phyloP scores from a whole-genome alignment of 53 echinoderm and acorn worm species.

The Arbacia lixula region DNA sequence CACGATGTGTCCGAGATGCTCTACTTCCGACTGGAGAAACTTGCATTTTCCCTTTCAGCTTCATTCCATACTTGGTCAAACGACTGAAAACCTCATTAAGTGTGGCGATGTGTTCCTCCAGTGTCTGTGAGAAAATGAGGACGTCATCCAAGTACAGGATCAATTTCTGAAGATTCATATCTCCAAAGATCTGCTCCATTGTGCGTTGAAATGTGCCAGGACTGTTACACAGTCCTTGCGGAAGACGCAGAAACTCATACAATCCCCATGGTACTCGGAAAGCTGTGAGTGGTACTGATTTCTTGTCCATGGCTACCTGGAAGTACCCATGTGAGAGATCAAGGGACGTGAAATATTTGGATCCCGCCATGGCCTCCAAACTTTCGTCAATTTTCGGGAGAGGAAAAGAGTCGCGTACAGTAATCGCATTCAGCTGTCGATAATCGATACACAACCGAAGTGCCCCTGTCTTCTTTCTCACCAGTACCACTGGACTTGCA shows the following conservation, averaged over 20 bases:
- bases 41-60: too few relatives aligned
- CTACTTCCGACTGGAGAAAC: too few relatives aligned
- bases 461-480: slow-evolving; percentile 48
- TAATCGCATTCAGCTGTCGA: slow-evolving; percentile 33
- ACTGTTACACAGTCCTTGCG: slow-evolving; percentile 38
- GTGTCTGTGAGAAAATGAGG: too few relatives aligned
- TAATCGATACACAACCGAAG: slow-evolving; percentile 57
- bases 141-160: too few relatives aligned
- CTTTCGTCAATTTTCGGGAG: slow-evolving; percentile 45
- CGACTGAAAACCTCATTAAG: too few relatives aligned
- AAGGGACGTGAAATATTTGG: slow-evolving; percentile 47
- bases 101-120: too few relatives aligned
- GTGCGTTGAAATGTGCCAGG: too few relatives aligned
- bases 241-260: slow-evolving; percentile 36
- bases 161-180: too few relatives aligned
- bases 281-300: slow-evolving; percentile 12
- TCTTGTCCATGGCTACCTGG: slow-evolving; percentile 10
- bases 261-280: slow-evolving; percentile 51
- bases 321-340: slow-evolving; percentile 28
- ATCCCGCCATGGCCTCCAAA: slow-evolving; percentile 35
- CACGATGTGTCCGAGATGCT: too few relatives aligned
- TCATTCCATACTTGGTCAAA: too few relatives aligned
- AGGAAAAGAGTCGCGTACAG: slow-evolving; percentile 49
- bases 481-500: slow-evolving; percentile 55
- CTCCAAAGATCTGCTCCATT: too few relatives aligned